Evolutionary conservation across 2,888 invertebrate genomes (phyloP).

Genomic region (Callosobruchus maculatus): DNA sequence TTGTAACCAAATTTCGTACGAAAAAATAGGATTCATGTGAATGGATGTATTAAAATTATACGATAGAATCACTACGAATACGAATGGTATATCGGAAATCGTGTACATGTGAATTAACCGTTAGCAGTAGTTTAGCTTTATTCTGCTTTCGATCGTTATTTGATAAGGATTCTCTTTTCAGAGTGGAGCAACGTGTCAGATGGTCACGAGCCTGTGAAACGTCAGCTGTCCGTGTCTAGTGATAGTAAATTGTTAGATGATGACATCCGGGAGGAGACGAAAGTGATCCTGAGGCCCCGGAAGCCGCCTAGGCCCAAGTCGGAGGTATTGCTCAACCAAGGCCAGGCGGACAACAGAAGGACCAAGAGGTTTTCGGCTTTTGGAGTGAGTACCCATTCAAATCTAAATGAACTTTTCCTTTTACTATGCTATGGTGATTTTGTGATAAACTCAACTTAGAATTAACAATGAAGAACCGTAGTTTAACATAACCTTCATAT

Average conservation of each 20-base stretch:
- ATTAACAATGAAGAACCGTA: no score
- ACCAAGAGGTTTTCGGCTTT: slow-evolving; percentile 95
- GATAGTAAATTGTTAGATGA: slow-evolving; percentile 90
- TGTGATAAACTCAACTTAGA: no score
- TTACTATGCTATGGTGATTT: no score
- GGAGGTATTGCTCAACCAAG: slow-evolving; percentile 84
- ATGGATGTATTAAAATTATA: no score
- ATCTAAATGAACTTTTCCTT: neutral
- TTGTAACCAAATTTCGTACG: no score
- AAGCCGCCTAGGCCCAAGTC: slow-evolving; percentile 94
- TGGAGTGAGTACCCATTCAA: slow-evolving; percentile 68
- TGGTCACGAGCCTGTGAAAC: slow-evolving; percentile 80
- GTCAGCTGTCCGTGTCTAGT: slow-evolving; percentile 87
- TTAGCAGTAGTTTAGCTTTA: no score
- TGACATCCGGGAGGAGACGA: slow-evolving; percentile 82
- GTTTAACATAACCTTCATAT: no score
- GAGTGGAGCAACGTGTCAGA: slow-evolving; percentile 71
- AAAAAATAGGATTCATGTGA: no score
- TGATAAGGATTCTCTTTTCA: slow-evolving; percentile 44
- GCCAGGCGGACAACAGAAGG: slow-evolving; percentile 62
- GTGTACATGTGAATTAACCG: no score
- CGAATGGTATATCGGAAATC: no score
- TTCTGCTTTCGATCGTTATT: no score
- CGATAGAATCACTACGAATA: no score
- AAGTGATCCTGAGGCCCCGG: slow-evolving; percentile 84